Conservation (phyloP, 2,113 vertebrate genomes). For the Equus quagga region DNA sequence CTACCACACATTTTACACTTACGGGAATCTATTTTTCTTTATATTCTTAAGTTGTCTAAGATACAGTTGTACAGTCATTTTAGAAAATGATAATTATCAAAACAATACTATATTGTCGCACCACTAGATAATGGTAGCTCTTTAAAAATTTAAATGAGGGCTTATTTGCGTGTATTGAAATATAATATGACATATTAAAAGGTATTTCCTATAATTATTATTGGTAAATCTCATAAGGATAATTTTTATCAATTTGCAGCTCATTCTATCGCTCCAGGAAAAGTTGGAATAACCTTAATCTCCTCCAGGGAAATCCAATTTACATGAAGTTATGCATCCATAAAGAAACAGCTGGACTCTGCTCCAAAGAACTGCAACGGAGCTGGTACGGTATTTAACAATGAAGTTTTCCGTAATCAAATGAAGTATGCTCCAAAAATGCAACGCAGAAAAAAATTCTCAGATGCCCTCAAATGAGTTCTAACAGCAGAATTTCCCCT, state of each 20-base stretch:
- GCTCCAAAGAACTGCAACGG: constrained; percentile 47
- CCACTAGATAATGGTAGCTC: not conserved
- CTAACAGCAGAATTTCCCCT: not conserved
- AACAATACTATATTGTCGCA: not conserved
- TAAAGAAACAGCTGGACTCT: constrained; percentile 66
- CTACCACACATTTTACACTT: not conserved
- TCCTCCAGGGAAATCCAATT: constrained; percentile 66
- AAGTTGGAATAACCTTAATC: constrained; percentile 50
- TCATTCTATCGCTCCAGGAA: constrained; percentile 53
- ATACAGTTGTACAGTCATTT: not conserved
- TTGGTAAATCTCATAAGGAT: constrained; percentile 45
- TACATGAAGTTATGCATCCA: constrained; percentile 53
- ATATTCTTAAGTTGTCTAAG: constrained; percentile 3
- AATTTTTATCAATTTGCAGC: constrained; percentile 66
- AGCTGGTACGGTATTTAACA: constrained; percentile 13
- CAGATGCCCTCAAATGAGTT: not conserved
- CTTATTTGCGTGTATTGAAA: constrained; percentile 41
- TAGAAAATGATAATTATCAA: constrained; percentile 40
- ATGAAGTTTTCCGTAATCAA: constrained; percentile 42
- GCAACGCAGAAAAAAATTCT: constrained; percentile 32
- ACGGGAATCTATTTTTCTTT: not conserved
- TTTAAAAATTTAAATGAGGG: constrained; percentile 39
- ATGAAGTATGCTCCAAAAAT: constrained; percentile 34
- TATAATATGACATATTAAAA: constrained; percentile 3
- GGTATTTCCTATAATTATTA: constrained; percentile 68